These are phyloP conservation scores for Chymomyza caudatula DNA, from an alignment of 2,888 invertebrate genomes.

Conservation along the genomic window DNA sequence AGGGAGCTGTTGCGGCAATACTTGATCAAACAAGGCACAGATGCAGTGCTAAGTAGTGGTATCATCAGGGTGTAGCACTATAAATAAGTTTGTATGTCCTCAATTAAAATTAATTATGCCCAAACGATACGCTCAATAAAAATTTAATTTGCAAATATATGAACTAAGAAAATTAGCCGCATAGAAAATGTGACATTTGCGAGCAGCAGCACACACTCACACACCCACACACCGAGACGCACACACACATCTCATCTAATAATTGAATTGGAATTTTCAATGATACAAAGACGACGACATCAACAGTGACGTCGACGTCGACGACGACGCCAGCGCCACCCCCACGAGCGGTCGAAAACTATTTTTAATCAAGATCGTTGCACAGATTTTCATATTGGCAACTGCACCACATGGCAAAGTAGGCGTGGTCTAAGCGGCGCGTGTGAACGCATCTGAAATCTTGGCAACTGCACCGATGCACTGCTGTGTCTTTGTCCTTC, in stretches of 20 bases:
- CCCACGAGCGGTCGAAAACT: conserved; percentile 33
- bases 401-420: conserved; percentile 1
- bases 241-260: conserved; percentile 35
- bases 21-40: not conserved
- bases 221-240: conserved; percentile 12
- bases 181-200: conserved; percentile 57
- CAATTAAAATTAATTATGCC: conserved; percentile 73
- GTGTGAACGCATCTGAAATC: not conserved
- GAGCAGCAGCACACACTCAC: conserved; percentile 29
- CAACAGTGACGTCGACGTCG: conserved; percentile 26
- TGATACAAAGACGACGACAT: conserved; percentile 43
- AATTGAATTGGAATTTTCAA: conserved; percentile 71
- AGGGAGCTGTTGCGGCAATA: no score
- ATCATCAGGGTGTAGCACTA: not conserved
- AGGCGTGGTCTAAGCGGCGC: not conserved
- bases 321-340: conserved; percentile 39
- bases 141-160: conserved; percentile 69
- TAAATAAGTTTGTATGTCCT: conserved; percentile 49
- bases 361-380: conserved; percentile 62
- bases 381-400: conserved; percentile 44
- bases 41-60: not conserved
- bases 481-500: not conserved
- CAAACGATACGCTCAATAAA: conserved; percentile 72
- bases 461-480: not conserved
- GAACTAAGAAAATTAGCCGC: conserved; percentile 59